Base-by-base conservation (phyloP, 2,113 vertebrate genomes). In the Lasiurus cinereus region DNA sequence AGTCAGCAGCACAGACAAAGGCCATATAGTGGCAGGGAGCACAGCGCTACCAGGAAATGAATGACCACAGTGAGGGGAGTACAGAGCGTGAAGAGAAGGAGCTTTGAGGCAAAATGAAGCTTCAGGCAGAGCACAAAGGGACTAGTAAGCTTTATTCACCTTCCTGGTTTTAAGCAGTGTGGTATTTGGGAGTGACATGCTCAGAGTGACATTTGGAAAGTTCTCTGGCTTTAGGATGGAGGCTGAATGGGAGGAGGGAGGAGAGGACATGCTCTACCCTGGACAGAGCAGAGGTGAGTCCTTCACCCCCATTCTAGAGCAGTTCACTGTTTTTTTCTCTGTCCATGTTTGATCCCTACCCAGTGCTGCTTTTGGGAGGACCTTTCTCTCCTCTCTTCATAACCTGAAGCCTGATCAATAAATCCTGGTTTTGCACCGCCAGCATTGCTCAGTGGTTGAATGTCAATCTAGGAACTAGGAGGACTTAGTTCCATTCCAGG, bases 291-390 rank as follows among this genome's bases (percentile, higher is more conserved):
- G 16, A 31, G 31, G 6, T 24, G 43, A 54, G 56, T 24, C 33
- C 18, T 21, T 19, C 3, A 54, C 3, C 2, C 6, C 7, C 10
- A 3, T 29, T 0, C 22, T 29, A 19, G 12, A 24, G 18, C 18
- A 74, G 16, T 46, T 43, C 15, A 3, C 36, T n/a, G 36, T 56
- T 22, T 69, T 69, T 74, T 27, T 69, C 33, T 15, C 50, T 31
- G 9, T 31, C 18, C 10, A 19, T 10, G 36, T 16, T 85, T 76
- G 59, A 27, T 13, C 19, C 2, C 43, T 15, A 18, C 22, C 52
- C 19, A 52, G 52, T 52, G n/a, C 39, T 80, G 18, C n/a, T 62
- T 27, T 39, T 2, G 31, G 8, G 39, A 31, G 3, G 50, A 22
- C 56, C 31, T 7, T 16, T 54, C n/a, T 33, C 11, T 72, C 14